phyloP scores from a whole-genome alignment of 23 tunicate species.

The Clavelina lepadiformis region DNA sequence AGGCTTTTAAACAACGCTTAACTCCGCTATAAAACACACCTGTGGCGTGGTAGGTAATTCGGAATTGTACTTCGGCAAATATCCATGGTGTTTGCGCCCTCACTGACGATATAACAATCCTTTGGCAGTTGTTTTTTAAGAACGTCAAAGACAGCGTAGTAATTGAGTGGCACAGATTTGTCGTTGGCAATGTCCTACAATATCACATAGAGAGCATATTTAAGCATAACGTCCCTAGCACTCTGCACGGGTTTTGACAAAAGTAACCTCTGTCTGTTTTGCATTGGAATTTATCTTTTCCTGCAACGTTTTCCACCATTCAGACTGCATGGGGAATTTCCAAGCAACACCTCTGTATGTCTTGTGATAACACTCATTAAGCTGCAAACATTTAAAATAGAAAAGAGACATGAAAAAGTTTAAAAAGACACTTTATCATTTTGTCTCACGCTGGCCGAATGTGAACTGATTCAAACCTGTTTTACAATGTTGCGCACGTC shows the following conservation, averaged over 20 bases:
- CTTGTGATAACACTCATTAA: no score
- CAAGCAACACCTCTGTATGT: no score
- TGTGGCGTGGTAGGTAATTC: slow-evolving; percentile 59
- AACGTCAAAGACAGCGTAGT: slow-evolving; percentile 85
- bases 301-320: slow-evolving; percentile 72
- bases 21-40: slow-evolving; percentile 17
- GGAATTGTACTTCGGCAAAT: slow-evolving; percentile 74
- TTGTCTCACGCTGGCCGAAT: no score
- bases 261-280: slow-evolving; percentile 29
- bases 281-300: slow-evolving; percentile 58
- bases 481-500: slow-evolving; percentile 46
- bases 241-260: background rate
- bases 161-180: slow-evolving; percentile 69
- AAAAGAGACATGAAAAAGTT: no score
- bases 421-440: no score
- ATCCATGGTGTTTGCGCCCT: slow-evolving; percentile 97
- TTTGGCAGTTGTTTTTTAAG: slow-evolving; percentile 48
- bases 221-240: background rate
- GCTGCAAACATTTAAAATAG: no score
- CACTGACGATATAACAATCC: slow-evolving; percentile 61
- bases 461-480: slow-evolving; percentile 44
- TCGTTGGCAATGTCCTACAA: slow-evolving; percentile 51
- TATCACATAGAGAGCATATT: background rate
- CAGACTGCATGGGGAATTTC: slow-evolving; percentile 37
- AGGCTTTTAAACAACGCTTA: background rate